These are phyloP conservation scores for Capromys pilorides DNA, from an alignment of 2,797 vertebrate genomes.

Conservation along the genomic window DNA sequence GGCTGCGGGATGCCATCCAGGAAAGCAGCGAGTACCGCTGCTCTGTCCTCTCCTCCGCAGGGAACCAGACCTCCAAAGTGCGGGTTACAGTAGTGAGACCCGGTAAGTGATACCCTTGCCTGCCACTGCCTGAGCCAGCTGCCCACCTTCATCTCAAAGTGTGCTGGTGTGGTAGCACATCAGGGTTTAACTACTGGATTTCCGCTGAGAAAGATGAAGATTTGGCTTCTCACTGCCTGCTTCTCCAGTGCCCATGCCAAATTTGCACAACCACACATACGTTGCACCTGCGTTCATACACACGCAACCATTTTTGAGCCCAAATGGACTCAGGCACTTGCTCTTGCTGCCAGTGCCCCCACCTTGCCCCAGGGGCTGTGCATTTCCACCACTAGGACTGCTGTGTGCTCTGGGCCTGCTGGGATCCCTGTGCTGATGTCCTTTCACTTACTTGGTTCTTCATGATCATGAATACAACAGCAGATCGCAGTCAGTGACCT, in stretches of 20 bases:
- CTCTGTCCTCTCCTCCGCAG: constrained; percentile 87
- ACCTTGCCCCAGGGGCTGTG: too few species aligned
- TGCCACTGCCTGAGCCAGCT: neutral
- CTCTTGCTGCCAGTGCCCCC: fast-evolving
- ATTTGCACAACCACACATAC: neutral
- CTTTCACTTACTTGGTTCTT: neutral
- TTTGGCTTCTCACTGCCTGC: neutral
- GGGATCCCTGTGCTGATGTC: neutral
- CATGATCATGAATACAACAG: neutral
- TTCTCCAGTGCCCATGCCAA: neutral
- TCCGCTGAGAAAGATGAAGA: neutral
- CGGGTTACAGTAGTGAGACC: constrained; percentile 83
- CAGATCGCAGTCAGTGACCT: neutral
- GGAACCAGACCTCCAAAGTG: constrained; percentile 87
- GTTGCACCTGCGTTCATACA: neutral
- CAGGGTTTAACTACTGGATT: neutral
- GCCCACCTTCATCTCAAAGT: neutral
- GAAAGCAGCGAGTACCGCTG: constrained; percentile 91
- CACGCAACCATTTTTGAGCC: neutral
- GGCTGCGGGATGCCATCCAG: constrained; percentile 89
- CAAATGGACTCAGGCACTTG: neutral
- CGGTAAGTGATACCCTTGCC: constrained; percentile 8
- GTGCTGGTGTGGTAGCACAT: neutral
- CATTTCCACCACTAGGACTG: neutral
- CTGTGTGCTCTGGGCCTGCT: neutral